Percentiles rank a stretch among this genome's conserved stretches.
Conservation (phyloP, 2,888 invertebrate genomes). For the Eupithecia subfuscata region DNA sequence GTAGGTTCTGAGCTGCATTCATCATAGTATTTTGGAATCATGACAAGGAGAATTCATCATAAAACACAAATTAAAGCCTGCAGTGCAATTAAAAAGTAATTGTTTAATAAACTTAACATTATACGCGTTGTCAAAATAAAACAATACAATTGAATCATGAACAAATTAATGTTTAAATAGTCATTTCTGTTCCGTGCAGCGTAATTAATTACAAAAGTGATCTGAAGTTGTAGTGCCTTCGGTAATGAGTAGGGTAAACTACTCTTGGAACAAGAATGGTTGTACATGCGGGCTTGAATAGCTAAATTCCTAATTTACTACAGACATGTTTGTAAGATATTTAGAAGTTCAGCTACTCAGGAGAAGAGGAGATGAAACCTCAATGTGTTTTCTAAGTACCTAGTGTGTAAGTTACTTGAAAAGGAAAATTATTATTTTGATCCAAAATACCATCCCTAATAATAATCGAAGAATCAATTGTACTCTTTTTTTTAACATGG, state of each 20-base stretch:
- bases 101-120: slow-evolving; percentile 1
- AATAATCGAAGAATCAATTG: no score
- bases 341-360: background rate
- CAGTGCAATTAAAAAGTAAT: slow-evolving; percentile 17
- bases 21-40: background rate
- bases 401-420: background rate
- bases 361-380: background rate
- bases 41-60: background rate
- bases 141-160: slow-evolving; percentile 44
- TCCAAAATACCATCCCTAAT: no score
- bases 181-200: slow-evolving; percentile 45
- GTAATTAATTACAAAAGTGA: slow-evolving; percentile 48
- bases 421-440: background rate
- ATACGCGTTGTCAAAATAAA: slow-evolving; percentile 19
- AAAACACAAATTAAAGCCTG: background rate
- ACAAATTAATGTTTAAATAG: slow-evolving; percentile 48
- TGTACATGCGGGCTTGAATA: slow-evolving; percentile 1
- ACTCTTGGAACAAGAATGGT: slow-evolving; percentile 8
- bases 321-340: slow-evolving; percentile 1
- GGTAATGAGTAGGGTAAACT: slow-evolving; percentile 26
- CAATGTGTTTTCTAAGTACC: background rate
- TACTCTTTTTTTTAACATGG: no score
- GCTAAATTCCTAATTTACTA: slow-evolving; percentile 5
- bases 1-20: background rate
- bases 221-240: slow-evolving; percentile 38